These are phyloP conservation scores for Oenanthe oenanthe DNA, from an alignment of 2,113 vertebrate genomes.

Conservation along the genomic window DNA sequence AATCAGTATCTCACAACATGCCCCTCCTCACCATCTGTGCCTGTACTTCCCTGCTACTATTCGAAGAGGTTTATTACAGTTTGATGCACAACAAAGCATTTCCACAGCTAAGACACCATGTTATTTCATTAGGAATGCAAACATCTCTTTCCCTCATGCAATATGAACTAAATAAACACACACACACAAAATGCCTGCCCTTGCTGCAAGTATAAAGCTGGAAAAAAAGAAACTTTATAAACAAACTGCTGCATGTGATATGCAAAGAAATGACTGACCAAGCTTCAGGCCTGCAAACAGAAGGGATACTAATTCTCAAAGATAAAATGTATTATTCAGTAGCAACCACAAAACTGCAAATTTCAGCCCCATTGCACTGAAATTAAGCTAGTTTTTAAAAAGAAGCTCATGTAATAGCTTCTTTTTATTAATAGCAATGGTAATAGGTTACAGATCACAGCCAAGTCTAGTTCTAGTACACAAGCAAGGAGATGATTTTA, in stretches of 20 bases:
- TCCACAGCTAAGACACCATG: constrained; percentile 51
- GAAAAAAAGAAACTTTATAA: neutral
- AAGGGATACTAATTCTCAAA: neutral
- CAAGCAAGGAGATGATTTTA: neutral
- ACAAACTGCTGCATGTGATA: neutral
- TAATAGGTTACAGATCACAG: neutral
- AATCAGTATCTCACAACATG: constrained; percentile 17
- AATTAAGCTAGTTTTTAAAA: neutral
- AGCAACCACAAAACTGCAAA: neutral
- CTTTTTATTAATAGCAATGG: too few species aligned
- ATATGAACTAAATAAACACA: neutral
- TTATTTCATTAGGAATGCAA: constrained; percentile 67
- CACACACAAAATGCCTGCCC: neutral
- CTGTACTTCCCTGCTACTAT: constrained; percentile 25
- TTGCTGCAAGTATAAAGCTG: neutral
- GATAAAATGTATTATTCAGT: neutral
- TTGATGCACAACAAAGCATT: constrained; percentile 30
- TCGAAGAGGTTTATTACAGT: constrained; percentile 63
- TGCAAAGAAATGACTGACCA: neutral
- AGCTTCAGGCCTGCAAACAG: neutral
- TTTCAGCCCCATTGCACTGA: neutral
- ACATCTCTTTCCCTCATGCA: neutral
- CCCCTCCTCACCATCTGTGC: constrained; percentile 56
- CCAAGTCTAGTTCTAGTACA: neutral
- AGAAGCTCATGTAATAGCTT: neutral